These are phyloP conservation scores for Metridium senile DNA, from an alignment of 92 coral and sea anemone species.

Conservation along the genomic window DNA sequence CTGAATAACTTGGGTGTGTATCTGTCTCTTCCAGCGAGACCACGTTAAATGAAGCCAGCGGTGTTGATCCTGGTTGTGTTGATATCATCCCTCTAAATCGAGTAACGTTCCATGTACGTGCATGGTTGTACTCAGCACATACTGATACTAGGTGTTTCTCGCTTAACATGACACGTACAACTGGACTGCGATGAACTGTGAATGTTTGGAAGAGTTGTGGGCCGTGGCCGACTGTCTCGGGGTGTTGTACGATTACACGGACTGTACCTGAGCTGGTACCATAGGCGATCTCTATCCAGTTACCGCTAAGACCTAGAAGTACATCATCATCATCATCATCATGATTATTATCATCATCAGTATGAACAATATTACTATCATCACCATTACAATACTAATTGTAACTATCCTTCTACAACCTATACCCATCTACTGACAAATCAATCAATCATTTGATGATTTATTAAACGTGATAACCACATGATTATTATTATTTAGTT, in stretches of 20 bases:
- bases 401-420: too few species aligned
- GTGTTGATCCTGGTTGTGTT: conserved; percentile 99
- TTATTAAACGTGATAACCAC: too few species aligned
- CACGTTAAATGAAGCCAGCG: conserved; percentile 96
- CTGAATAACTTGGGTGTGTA: conserved; percentile 86
- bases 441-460: too few species aligned
- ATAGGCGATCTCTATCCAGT: conserved; percentile 99
- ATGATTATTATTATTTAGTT: too few species aligned
- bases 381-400: too few species aligned
- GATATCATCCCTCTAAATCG: conserved; percentile 99
- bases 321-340: too few species aligned
- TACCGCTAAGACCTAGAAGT: conserved; percentile 89
- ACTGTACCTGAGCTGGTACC: conserved; percentile 98
- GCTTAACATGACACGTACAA: conserved; percentile 93
- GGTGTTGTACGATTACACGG: conserved; percentile 96
- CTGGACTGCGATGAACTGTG: conserved; percentile 97
- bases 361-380: too few species aligned
- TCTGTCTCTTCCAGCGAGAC: conserved; percentile 94
- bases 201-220: conserved; percentile 98
- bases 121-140: conserved; percentile 94
- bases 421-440: too few species aligned
- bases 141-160: conserved; percentile 96
- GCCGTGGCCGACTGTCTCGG: conserved; percentile 98
- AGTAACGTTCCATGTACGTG: conserved; percentile 99
- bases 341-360: too few species aligned